These are phyloP conservation scores for Todiramphus chloris DNA, from an alignment of 2,113 vertebrate species.

Conservation along the genomic window DNA sequence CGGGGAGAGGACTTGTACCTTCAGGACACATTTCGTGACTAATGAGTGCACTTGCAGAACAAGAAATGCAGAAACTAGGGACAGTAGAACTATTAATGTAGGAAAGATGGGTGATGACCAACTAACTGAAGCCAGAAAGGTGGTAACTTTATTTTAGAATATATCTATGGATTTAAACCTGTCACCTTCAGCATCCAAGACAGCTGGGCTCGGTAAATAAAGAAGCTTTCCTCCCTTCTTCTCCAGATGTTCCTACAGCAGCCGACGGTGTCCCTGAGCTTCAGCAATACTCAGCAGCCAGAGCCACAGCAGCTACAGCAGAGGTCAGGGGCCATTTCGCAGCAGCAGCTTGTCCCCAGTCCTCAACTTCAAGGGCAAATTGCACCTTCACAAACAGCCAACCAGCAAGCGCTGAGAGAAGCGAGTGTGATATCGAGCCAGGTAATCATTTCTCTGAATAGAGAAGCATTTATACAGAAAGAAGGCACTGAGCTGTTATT, in stretches of 20 bases:
- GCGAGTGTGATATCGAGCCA: slow-evolving; percentile 51
- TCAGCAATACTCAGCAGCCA: slow-evolving; percentile 59
- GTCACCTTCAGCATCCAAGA: background rate
- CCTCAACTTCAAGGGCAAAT: slow-evolving; percentile 67
- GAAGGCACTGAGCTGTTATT: background rate
- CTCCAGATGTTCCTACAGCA: slow-evolving; percentile 79
- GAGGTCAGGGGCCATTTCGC: slow-evolving; percentile 44
- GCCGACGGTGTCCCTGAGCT: slow-evolving; percentile 68
- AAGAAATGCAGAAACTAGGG: background rate
- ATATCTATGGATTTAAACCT: background rate
- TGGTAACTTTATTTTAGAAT: background rate
- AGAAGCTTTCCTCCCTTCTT: background rate
- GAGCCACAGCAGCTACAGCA: slow-evolving; percentile 67
- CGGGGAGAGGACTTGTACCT: background rate
- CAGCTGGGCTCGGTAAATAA: background rate
- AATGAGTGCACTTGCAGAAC: background rate
- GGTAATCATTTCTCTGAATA: slow-evolving; percentile 35
- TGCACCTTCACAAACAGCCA: slow-evolving; percentile 52
- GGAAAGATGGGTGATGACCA: background rate
- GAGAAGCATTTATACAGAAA: background rate
- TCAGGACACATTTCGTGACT: background rate
- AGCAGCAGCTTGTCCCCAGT: slow-evolving; percentile 67
- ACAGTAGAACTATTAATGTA: background rate
- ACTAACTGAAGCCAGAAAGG: background rate
- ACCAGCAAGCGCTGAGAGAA: slow-evolving; percentile 73